Evolutionary conservation across 2,888 invertebrate species (phyloP).

Genomic region (Merodon equestris): DNA sequence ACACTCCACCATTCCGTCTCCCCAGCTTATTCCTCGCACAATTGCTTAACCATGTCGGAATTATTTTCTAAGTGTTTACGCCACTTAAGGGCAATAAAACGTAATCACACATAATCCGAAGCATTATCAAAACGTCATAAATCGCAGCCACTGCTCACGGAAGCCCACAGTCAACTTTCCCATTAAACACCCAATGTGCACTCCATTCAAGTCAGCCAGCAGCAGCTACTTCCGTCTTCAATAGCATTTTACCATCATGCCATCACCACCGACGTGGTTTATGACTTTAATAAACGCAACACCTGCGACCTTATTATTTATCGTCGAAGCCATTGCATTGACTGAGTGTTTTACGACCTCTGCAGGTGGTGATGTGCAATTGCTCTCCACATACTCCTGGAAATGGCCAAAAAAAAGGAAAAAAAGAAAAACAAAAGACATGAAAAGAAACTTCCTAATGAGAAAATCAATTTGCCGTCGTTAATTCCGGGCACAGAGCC

Average conservation of each 20-base stretch:
- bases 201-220: slow-evolving; percentile 25
- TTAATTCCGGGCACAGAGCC: slow-evolving; percentile 35
- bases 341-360: slow-evolving; percentile 41
- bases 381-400: neutral
- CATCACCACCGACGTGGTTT: slow-evolving; percentile 43
- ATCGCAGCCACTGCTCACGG: slow-evolving; percentile 55
- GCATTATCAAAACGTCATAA: slow-evolving; percentile 68
- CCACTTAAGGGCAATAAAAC: slow-evolving; percentile 64
- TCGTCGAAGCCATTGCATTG: slow-evolving; percentile 41
- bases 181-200: slow-evolving; percentile 67
- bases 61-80: slow-evolving; percentile 59
- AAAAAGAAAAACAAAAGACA: too few species aligned
- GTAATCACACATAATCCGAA: slow-evolving; percentile 65
- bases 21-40: neutral
- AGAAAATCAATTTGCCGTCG: slow-evolving; percentile 10
- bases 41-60: slow-evolving; percentile 41
- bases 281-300: slow-evolving; percentile 67
- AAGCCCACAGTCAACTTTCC: slow-evolving; percentile 50
- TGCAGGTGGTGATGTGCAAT: slow-evolving; percentile 44
- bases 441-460: slow-evolving; percentile 14
- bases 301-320: slow-evolving; percentile 68
- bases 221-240: slow-evolving; percentile 17
- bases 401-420: slow-evolving; percentile 10
- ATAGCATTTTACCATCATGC: slow-evolving; percentile 59
- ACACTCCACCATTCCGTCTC: too few species aligned